Evolutionary conservation across 37 sponge, comb jelly and placozoan species (phyloP).

Genomic region (Cladorhizidae sp.): DNA sequence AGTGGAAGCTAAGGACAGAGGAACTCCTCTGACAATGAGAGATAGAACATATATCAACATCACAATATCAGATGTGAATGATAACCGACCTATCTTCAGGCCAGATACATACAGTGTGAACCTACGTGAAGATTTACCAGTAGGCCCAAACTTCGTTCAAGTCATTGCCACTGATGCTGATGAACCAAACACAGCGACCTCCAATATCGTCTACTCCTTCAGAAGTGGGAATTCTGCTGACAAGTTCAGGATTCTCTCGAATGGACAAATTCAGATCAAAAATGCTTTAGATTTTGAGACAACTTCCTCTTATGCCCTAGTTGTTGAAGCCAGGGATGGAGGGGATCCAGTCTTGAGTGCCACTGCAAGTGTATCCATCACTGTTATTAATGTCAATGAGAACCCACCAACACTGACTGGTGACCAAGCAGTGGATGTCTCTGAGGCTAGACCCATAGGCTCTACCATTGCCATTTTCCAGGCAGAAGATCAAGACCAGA

Average conservation of each 20-base stretch:
- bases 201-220: slow-evolving; percentile 30
- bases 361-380: slow-evolving; percentile 25
- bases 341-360: slow-evolving; percentile 31
- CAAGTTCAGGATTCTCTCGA: neutral
- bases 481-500: slow-evolving; percentile 35
- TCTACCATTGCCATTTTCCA: slow-evolving; percentile 24
- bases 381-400: slow-evolving; percentile 76
- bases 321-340: slow-evolving; percentile 24
- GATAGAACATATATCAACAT: slow-evolving; percentile 36
- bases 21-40: neutral
- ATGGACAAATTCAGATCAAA: neutral
- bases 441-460: slow-evolving; percentile 33
- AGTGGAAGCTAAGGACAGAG: slow-evolving; percentile 36
- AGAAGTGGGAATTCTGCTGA: neutral
- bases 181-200: slow-evolving; percentile 35
- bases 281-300: slow-evolving; percentile 41
- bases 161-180: slow-evolving; percentile 58
- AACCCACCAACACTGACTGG: slow-evolving; percentile 45
- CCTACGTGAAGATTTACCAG: slow-evolving; percentile 31
- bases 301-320: slow-evolving; percentile 15
- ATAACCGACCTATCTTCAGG: slow-evolving; percentile 71
- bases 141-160: neutral
- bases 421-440: slow-evolving; percentile 19
- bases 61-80: slow-evolving; percentile 75
- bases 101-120: slow-evolving; percentile 17